Evolutionary conservation across 2,113 vertebrate genomes (phyloP).

Genomic region (Sula dactylatra): DNA sequence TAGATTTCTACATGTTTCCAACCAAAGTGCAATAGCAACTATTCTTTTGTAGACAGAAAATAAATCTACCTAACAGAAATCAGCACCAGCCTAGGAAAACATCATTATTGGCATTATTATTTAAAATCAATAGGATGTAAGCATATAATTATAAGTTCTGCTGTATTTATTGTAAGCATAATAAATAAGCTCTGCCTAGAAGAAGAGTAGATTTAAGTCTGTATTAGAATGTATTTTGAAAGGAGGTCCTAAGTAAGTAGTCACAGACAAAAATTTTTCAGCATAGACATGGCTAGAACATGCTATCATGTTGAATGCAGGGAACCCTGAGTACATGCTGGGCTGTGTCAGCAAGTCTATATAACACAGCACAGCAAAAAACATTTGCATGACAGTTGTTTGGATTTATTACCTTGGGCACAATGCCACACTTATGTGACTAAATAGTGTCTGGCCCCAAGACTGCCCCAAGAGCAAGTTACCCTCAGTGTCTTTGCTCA

Average conservation of each 20-base stretch:
- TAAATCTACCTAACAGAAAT: background rate
- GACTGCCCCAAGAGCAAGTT: background rate
- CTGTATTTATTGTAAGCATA: background rate
- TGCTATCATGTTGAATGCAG: background rate
- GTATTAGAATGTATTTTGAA: background rate
- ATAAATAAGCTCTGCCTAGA: background rate
- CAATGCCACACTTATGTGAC: background rate
- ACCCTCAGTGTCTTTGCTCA: background rate
- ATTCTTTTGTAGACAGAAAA: background rate
- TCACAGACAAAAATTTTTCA: background rate
- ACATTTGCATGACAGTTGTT: background rate
- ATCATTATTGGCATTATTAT: background rate
- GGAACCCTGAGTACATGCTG: background rate
- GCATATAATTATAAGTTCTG: fast-evolving
- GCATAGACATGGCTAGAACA: background rate
- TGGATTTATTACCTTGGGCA: background rate
- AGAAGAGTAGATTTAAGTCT: background rate
- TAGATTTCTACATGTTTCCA: background rate
- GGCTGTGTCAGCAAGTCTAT: background rate
- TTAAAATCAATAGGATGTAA: background rate
- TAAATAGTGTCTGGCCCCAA: background rate
- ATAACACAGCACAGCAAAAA: background rate
- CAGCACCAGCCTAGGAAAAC: background rate
- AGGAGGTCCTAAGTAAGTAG: background rate
- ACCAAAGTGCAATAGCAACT: background rate